Evolutionary conservation across 2,113 vertebrate genomes (phyloP).

Genomic region (Corydoras sp.): DNA sequence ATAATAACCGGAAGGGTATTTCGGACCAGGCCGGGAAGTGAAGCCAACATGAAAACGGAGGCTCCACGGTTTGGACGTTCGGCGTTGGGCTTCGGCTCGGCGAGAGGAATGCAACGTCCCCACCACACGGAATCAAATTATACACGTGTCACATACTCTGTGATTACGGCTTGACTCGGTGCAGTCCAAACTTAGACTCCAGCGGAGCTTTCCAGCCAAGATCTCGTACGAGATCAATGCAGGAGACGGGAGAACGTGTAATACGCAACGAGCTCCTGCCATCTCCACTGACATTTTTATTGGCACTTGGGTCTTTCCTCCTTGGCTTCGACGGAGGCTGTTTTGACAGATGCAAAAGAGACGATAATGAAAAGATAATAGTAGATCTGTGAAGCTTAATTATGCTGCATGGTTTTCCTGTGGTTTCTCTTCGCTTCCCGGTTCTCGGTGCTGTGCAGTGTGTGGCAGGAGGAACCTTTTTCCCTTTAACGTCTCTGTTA

Average conservation of each 20-base stretch:
- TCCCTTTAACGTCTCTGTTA: neutral
- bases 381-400: neutral
- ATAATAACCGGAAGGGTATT: neutral
- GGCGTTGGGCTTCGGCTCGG: constrained; percentile 28
- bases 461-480: neutral
- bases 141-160: constrained; percentile 26
- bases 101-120: constrained; percentile 35
- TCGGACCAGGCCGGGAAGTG: neutral
- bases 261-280: constrained; percentile 14
- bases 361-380: constrained; percentile 6
- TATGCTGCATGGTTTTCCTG: neutral
- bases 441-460: neutral
- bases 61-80: constrained; percentile 17
- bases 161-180: constrained; percentile 15
- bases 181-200: constrained; percentile 22
- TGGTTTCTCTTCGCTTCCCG: neutral
- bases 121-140: constrained; percentile 34
- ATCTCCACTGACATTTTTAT: constrained; percentile 6
- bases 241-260: constrained; percentile 12
- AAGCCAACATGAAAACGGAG: constrained; percentile 2
- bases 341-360: neutral
- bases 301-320: neutral
- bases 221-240: neutral
- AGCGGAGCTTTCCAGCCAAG: constrained; percentile 10
- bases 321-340: neutral